phyloP scores from a whole-genome alignment of 2,113 vertebrate species.

The Xenotilapia flavipinnis region DNA sequence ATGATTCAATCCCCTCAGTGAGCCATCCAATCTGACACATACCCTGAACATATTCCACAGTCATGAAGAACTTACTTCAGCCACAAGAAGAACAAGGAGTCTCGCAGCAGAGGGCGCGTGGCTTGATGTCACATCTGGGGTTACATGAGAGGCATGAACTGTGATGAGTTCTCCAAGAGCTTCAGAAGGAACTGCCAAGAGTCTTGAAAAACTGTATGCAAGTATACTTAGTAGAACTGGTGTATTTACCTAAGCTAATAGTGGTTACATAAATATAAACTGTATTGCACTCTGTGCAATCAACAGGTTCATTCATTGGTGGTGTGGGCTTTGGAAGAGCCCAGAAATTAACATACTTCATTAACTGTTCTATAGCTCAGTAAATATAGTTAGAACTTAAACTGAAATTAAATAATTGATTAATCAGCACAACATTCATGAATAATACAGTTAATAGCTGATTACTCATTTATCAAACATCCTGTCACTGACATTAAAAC shows the following conservation, averaged over 20 bases:
- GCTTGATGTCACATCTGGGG: background rate
- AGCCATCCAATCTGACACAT: background rate
- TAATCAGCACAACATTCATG: background rate
- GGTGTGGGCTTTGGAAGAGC: background rate
- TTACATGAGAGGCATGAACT: background rate
- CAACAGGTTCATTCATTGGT: background rate
- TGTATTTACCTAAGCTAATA: background rate
- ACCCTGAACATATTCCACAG: background rate
- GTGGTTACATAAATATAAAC: background rate
- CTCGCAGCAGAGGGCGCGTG: background rate
- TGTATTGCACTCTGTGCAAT: background rate
- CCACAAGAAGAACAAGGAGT: background rate
- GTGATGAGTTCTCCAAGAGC: background rate
- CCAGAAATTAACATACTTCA: background rate
- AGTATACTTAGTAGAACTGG: background rate
- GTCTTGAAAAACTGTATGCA: background rate
- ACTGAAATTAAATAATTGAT: background rate
- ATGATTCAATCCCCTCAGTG: background rate
- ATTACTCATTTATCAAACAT: background rate
- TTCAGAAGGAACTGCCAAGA: background rate
- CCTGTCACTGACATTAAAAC: background rate
- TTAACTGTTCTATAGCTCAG: background rate
- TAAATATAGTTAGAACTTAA: background rate
- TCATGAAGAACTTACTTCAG: background rate
- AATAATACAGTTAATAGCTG: background rate